A percentile compares a stretch with the other conserved stretches of the same genome.
Conservation (phyloP, 2,888 invertebrate genomes). For the Dicranocentrus wangi region DNA sequence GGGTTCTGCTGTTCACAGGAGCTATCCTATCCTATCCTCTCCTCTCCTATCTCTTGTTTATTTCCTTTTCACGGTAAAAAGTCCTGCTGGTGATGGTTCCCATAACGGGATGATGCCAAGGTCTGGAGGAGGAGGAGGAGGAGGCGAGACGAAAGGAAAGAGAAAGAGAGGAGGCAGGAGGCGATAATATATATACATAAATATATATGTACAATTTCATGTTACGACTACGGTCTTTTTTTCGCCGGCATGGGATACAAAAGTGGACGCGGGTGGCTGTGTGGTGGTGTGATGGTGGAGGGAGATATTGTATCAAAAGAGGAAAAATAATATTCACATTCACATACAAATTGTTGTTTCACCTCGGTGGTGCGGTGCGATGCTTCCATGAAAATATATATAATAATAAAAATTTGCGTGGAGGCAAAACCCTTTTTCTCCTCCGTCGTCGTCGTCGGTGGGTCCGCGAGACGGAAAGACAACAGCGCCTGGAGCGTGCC, state of each 20-base stretch:
- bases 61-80: slow-evolving; percentile 30
- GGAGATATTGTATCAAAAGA: slow-evolving; percentile 48
- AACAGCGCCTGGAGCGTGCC: not conserved
- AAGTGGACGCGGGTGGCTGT: not conserved
- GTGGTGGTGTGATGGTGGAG: slow-evolving; percentile 14
- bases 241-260: slow-evolving; percentile 33
- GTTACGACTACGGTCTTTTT: no score
- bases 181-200: no score
- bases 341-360: slow-evolving; percentile 49
- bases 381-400: slow-evolving; percentile 26
- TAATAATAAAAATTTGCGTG: no score
- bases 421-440: no score
- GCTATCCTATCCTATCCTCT: not conserved
- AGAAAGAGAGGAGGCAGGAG: no score
- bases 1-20: no score
- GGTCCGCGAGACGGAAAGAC: slow-evolving; percentile 9
- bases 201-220: no score
- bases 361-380: no score
- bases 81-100: slow-evolving; percentile 48
- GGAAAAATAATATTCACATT: no score
- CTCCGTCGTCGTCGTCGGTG: no score
- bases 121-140: not conserved
- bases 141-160: no score
- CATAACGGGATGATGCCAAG: slow-evolving; percentile 32
- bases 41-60: slow-evolving; percentile 24